phyloP scores from a whole-genome alignment of 2,888 invertebrate species.

The Trachelus tabidus region DNA sequence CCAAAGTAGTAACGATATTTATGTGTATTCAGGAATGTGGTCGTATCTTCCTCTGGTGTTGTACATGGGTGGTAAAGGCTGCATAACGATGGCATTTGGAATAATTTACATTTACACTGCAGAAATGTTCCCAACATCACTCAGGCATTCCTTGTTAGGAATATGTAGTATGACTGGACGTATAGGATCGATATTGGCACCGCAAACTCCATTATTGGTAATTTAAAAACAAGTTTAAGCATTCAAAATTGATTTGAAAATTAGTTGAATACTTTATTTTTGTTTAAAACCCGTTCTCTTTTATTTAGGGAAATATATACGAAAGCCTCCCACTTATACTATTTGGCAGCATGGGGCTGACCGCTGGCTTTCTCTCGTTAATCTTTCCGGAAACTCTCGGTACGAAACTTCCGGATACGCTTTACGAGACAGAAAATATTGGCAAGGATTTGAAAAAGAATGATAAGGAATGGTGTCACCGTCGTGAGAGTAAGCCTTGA shows the following conservation, averaged over 20 bases:
- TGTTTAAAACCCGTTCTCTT: neutral
- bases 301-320: slow-evolving; percentile 50
- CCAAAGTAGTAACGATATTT: slow-evolving; percentile 37
- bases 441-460: slow-evolving; percentile 35
- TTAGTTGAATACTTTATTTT: neutral
- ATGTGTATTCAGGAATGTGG: slow-evolving; percentile 66
- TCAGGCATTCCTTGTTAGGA: slow-evolving; percentile 75
- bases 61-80: slow-evolving; percentile 75
- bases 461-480: neutral
- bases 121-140: slow-evolving; percentile 78
- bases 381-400: slow-evolving; percentile 79
- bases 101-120: slow-evolving; percentile 77
- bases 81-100: slow-evolving; percentile 76
- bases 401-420: slow-evolving; percentile 74
- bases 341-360: slow-evolving; percentile 73
- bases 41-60: slow-evolving; percentile 68
- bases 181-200: slow-evolving; percentile 76
- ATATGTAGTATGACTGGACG: slow-evolving; percentile 78
- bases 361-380: slow-evolving; percentile 73
- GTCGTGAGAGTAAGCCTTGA: neutral
- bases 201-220: slow-evolving; percentile 77
- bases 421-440: slow-evolving; percentile 74
- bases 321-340: slow-evolving; percentile 72
- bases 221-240: slow-evolving; percentile 34
- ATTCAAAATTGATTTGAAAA: slow-evolving; percentile 2